Evolutionary conservation across 2,888 invertebrate species (phyloP), one percentile per base, ranked within the genome.

Genomic region (Torymus tubicola): DNA sequence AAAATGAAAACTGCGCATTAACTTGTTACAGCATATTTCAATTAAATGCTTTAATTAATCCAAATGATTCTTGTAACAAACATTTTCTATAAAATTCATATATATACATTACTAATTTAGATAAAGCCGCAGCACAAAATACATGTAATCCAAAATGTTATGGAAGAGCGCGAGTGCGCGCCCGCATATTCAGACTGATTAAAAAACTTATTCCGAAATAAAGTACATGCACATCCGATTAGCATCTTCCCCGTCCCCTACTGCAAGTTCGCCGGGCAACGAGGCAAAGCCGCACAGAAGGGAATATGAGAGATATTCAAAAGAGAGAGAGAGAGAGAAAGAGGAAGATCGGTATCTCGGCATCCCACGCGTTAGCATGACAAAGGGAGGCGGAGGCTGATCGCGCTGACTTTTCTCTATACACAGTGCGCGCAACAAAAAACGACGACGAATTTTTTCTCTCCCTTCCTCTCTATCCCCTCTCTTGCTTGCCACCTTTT

Each of bases 291-390:
- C 52, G 5, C 11, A 50, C 21, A n/a, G 24, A 2, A 63, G 16
- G 55, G 50, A 31, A 67, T 57, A 57, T 57, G 52, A 61, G 57
- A 57, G 58, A 55, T 24, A 61, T 74, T 64, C 52, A 24, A 80
- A 8, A 31, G 31, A 3, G 3, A 31, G 31, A 31, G 31, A 31
- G 31, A 31, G 24, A 24, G 24, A 24, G 24, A 24, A n/a, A n/a
- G 24, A 24, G 3, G 24, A 24, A 24, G 70, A 75, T 80, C n/a
- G 0, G 65, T 75, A 74, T 80, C 70, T 65, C 57, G 24, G 31
- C 52, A n/a, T 58, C 55, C 55, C 68, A 72, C 68, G 50, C 57
- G 60, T 77, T 81, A 69, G 57, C 80, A 72, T 72, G 68, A 81
- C 68, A 76, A 76, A 76, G 64, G 68, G 11, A 72, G 71, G 53